A percentile compares a stretch with the other conserved stretches of the same genome.
phyloP scores from a whole-genome alignment of 2,113 vertebrate species.

The Catagonus wagneri region DNA sequence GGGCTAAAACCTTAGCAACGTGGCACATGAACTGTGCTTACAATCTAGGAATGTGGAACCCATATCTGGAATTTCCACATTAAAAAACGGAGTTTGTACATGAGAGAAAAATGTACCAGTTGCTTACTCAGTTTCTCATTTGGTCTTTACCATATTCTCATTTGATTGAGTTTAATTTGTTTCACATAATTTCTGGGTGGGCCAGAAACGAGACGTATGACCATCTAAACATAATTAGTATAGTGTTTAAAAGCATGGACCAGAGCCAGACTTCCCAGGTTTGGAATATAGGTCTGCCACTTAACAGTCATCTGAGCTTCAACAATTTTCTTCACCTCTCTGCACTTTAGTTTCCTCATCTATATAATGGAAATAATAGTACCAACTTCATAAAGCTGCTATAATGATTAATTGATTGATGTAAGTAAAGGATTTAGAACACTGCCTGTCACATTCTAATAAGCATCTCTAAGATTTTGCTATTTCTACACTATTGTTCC shows the following conservation, averaged over 20 bases:
- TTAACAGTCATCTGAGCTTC: not conserved
- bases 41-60: not conserved
- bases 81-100: not conserved
- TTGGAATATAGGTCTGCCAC: not conserved
- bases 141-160: not conserved
- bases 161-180: not conserved
- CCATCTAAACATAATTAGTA: not conserved
- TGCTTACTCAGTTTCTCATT: not conserved
- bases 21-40: not conserved
- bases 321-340: not conserved
- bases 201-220: not conserved
- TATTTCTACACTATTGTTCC: not conserved
- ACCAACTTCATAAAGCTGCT: not conserved
- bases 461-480: conserved; percentile 12
- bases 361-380: not conserved
- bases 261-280: not conserved
- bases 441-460: not conserved
- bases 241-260: not conserved
- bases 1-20: not conserved
- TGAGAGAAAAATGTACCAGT: not conserved
- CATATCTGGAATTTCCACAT: conserved; percentile 5
- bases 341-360: not conserved
- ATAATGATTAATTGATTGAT: not conserved
- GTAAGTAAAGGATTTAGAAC: not conserved
- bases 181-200: not conserved